Conservation (phyloP, 2,797 vertebrate genomes). For the Chelmon rostratus region DNA sequence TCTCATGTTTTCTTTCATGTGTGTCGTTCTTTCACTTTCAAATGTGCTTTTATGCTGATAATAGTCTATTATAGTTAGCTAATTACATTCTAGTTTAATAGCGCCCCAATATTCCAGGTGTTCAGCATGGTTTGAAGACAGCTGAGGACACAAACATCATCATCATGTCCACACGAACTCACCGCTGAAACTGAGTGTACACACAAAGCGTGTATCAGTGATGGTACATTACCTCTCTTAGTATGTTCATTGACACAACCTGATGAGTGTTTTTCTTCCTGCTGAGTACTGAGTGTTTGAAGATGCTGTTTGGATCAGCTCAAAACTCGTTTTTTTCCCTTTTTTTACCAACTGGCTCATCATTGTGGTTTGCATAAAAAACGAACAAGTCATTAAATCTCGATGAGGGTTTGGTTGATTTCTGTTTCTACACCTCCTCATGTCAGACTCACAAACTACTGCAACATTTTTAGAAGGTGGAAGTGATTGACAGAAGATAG, state of each 20-base stretch:
- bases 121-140: constrained; percentile 17
- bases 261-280: constrained; percentile 24
- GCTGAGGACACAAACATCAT: constrained; percentile 23
- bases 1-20: constrained; percentile 18
- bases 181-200: constrained; percentile 6
- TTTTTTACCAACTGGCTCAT: not conserved
- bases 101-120: not conserved
- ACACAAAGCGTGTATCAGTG: constrained; percentile 15
- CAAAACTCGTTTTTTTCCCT: not conserved
- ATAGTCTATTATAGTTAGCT: constrained; percentile 13
- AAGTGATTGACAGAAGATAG: not conserved
- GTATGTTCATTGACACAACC: constrained; percentile 29
- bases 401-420: not conserved
- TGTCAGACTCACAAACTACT: not conserved
- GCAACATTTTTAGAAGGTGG: not conserved
- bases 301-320: not conserved
- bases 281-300: not conserved
- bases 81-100: constrained; percentile 21
- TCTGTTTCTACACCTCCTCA: not conserved
- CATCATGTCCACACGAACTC: constrained; percentile 12
- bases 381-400: not conserved
- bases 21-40: constrained; percentile 10
- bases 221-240: constrained; percentile 24
- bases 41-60: constrained; percentile 21
- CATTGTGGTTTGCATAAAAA: not conserved